Evolutionary conservation across 2,797 vertebrate species (phyloP).

Genomic region (Myotis vivesi): DNA sequence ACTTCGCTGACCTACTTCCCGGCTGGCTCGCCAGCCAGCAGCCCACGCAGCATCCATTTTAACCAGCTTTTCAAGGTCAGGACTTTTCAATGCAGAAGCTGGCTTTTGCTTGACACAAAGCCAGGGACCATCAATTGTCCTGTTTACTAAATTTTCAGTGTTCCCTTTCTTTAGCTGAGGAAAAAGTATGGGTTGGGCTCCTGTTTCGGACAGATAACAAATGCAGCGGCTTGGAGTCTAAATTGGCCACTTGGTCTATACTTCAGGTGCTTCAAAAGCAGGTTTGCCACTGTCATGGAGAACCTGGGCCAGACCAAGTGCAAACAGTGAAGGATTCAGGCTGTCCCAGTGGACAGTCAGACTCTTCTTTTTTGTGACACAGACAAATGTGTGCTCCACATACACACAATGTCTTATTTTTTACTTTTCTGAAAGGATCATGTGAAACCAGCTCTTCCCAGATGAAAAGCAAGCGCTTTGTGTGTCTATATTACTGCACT

Average conservation of each 20-base stretch:
- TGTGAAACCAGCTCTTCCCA: constrained; percentile 57
- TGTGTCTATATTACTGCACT: constrained; percentile 66
- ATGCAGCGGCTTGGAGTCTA: constrained; percentile 61
- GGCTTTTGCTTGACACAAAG: constrained; percentile 65
- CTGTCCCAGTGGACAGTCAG: not conserved
- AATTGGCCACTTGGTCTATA: constrained; percentile 59
- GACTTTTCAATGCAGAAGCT: constrained; percentile 58
- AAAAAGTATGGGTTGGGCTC: constrained; percentile 52
- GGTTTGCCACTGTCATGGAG: constrained; percentile 12
- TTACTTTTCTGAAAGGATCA: constrained; percentile 60
- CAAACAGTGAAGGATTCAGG: constrained; percentile 22
- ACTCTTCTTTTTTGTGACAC: not conserved
- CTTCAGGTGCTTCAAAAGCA: constrained; percentile 58
- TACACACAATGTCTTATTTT: constrained; percentile 73
- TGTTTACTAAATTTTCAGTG: constrained; percentile 58
- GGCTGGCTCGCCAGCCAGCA: constrained; percentile 54
- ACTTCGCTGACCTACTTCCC: constrained; percentile 75
- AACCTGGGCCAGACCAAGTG: not conserved
- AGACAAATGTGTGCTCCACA: constrained; percentile 52
- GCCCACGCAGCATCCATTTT: constrained; percentile 66
- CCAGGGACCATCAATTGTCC: constrained; percentile 61
- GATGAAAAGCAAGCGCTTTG: constrained; percentile 67
- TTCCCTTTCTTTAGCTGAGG: constrained; percentile 58
- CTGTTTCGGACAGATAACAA: constrained; percentile 73
- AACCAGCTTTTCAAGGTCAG: constrained; percentile 74